Percentiles rank a stretch among this genome's conserved stretches.
These are phyloP conservation scores for Pilophorus perplexus DNA, from an alignment of 2,888 invertebrate species.

Conservation along the genomic window DNA sequence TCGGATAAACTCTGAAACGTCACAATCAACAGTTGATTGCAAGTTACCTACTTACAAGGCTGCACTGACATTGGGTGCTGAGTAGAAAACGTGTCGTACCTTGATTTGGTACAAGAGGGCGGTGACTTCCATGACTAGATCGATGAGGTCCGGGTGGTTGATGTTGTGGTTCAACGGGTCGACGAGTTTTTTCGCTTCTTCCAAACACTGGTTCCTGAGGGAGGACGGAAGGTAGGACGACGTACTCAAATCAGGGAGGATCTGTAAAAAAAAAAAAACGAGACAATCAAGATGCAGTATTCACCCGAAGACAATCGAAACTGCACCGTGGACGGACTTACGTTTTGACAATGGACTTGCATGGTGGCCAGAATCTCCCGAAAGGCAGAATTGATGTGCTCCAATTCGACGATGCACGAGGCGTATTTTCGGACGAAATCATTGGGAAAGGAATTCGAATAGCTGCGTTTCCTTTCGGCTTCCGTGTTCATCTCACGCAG, in stretches of 20 bases:
- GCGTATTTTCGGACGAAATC: conserved; percentile 93
- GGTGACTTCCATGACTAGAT: conserved; percentile 81
- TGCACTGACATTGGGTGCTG: too few species aligned
- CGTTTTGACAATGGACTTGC: conserved; percentile 46
- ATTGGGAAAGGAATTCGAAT: conserved; percentile 72
- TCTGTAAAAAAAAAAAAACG: conserved; percentile 37
- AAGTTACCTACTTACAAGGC: too few species aligned
- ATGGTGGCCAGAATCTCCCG: conserved; percentile 82
- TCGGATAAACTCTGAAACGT: conserved; percentile 66
- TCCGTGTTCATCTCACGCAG: conserved; percentile 85
- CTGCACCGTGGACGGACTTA: conserved; percentile 30
- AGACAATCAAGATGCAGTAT: not conserved
- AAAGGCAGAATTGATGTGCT: conserved; percentile 84
- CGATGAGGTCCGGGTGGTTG: conserved; percentile 60
- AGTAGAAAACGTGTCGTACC: too few species aligned
- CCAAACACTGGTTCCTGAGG: conserved; percentile 79
- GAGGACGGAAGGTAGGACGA: conserved; percentile 75
- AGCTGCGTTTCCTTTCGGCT: conserved; percentile 81
- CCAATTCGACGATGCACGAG: conserved; percentile 74
- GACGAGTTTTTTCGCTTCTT: conserved; percentile 79
- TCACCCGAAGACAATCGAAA: too few species aligned
- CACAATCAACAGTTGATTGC: too few species aligned
- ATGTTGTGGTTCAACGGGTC: conserved; percentile 63
- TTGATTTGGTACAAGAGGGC: conserved; percentile 87
- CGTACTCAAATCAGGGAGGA: conserved; percentile 46